A percentile compares a stretch with the other conserved stretches of the same genome.
phyloP scores from a whole-genome alignment of 1,140 invertebrate species.

The Zaprionus africanus region DNA sequence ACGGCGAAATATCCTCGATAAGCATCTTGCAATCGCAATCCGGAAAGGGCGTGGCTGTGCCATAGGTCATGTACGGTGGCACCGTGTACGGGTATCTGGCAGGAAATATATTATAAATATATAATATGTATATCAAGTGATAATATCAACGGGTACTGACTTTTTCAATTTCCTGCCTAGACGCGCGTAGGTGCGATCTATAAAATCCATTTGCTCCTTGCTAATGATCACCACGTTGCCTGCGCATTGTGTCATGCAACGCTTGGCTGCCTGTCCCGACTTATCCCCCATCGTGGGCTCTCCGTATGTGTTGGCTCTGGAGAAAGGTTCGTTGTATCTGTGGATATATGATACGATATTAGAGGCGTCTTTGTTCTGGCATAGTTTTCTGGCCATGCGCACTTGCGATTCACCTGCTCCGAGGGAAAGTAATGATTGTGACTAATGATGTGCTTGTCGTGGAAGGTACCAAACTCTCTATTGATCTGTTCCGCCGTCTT shows the following conservation, averaged over 20 bases:
- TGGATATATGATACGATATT: neutral
- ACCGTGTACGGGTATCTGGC: slow-evolving; percentile 49
- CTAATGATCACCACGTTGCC: slow-evolving; percentile 63
- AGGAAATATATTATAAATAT: too few relatives aligned
- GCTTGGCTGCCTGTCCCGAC: slow-evolving; percentile 55
- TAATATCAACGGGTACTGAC: slow-evolving; percentile 7
- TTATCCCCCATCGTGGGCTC: neutral
- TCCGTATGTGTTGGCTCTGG: slow-evolving; percentile 33
- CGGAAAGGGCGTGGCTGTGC: neutral
- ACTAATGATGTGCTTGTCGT: slow-evolving; percentile 68
- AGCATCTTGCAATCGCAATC: slow-evolving; percentile 55
- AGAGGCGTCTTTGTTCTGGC: neutral
- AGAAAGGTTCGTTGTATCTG: slow-evolving; percentile 63
- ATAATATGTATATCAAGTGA: too few relatives aligned
- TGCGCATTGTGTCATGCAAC: slow-evolving; percentile 51
- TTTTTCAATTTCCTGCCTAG: slow-evolving; percentile 56
- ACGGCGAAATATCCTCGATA: slow-evolving; percentile 51
- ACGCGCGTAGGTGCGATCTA: slow-evolving; percentile 53
- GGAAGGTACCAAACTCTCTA: slow-evolving; percentile 51
- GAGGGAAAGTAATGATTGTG: slow-evolving; percentile 75
- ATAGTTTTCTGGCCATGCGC: neutral
- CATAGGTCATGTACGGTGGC: slow-evolving; percentile 47
- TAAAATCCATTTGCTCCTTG: slow-evolving; percentile 67
- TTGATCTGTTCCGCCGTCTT: slow-evolving; percentile 63
- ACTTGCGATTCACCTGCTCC: slow-evolving; percentile 69